These are phyloP conservation scores for Corythornis madagascariensis DNA, from an alignment of 2,113 vertebrate genomes.

Conservation along the genomic window DNA sequence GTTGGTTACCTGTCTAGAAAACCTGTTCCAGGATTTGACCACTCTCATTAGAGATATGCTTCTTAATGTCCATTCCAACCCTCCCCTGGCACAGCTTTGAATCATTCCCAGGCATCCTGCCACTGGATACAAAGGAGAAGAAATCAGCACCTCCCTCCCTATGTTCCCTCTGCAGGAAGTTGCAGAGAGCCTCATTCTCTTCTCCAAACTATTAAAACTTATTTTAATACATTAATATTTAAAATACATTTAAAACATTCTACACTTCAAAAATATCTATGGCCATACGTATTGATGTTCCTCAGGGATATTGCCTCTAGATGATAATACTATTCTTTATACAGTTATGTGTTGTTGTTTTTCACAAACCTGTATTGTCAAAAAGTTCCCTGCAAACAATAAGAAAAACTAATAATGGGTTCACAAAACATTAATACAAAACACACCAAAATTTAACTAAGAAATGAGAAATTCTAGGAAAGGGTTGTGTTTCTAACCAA, in stretches of 20 bases:
- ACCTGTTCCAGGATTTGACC: background rate
- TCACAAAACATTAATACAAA: constrained; percentile 57
- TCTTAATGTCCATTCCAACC: background rate
- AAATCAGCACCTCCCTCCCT: background rate
- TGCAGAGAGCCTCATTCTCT: background rate
- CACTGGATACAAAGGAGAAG: background rate
- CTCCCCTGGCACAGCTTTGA: background rate
- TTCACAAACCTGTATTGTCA: constrained; percentile 1
- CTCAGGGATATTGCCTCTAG: background rate
- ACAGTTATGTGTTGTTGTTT: background rate
- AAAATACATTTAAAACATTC: background rate
- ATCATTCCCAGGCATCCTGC: fast-evolving
- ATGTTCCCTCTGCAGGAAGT: background rate
- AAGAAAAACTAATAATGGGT: constrained; percentile 50
- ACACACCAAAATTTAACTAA: constrained; percentile 65
- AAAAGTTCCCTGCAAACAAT: constrained; percentile 39
- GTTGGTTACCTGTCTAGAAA: background rate
- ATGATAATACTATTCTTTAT: background rate
- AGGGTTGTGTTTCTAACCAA: constrained; percentile 57
- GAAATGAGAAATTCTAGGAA: constrained; percentile 63
- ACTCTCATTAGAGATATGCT: background rate
- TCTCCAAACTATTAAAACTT: background rate
- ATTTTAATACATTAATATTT: no score
- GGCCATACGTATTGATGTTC: background rate
- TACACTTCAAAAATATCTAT: background rate